A percentile compares a stretch with the other conserved stretches of the same genome.
These are phyloP conservation scores for Henricia sp. DNA, from an alignment of 53 echinoderm and acorn worm species.

Conservation along the genomic window DNA sequence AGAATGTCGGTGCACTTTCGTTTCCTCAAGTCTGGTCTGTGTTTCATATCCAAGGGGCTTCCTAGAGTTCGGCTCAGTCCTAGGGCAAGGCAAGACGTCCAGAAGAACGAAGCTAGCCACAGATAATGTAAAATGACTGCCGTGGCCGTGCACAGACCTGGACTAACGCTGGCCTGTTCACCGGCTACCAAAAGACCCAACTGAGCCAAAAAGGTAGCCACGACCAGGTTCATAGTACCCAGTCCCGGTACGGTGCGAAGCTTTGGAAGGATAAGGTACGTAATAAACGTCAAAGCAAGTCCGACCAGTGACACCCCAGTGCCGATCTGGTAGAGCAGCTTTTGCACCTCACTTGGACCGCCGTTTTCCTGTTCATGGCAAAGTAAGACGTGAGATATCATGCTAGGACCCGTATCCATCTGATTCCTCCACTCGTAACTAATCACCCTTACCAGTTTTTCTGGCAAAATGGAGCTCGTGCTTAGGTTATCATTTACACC, in stretches of 20 bases:
- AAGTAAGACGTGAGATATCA: not conserved
- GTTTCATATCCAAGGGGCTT: slow-evolving; percentile 14
- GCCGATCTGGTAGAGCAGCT: slow-evolving; percentile 21
- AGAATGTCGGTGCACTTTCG: not conserved
- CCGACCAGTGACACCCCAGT: slow-evolving; percentile 44
- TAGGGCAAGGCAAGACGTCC: slow-evolving; percentile 51
- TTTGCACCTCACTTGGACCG: not conserved
- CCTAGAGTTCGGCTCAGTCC: slow-evolving; percentile 51
- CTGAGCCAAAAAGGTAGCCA: slow-evolving; percentile 52
- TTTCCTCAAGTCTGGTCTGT: not conserved
- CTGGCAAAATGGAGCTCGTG: not conserved
- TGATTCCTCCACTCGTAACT: not conserved
- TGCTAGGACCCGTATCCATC: not conserved
- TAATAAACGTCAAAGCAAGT: slow-evolving; percentile 55
- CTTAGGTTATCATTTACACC: not conserved
- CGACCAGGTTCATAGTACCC: slow-evolving; percentile 62
- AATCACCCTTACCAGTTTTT: not conserved
- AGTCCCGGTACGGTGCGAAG: slow-evolving; percentile 54
- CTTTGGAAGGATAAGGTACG: slow-evolving; percentile 35
- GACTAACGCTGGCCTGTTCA: not conserved
- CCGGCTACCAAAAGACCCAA: slow-evolving; percentile 25
- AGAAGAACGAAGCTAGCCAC: slow-evolving; percentile 55
- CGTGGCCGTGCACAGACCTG: slow-evolving; percentile 13
- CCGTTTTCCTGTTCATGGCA: not conserved
- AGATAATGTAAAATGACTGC: slow-evolving; percentile 42